Evolutionary conservation across 2,888 invertebrate genomes (phyloP), one percentile per base, ranked within the genome.

Genomic region (Celastrina argiolus): DNA sequence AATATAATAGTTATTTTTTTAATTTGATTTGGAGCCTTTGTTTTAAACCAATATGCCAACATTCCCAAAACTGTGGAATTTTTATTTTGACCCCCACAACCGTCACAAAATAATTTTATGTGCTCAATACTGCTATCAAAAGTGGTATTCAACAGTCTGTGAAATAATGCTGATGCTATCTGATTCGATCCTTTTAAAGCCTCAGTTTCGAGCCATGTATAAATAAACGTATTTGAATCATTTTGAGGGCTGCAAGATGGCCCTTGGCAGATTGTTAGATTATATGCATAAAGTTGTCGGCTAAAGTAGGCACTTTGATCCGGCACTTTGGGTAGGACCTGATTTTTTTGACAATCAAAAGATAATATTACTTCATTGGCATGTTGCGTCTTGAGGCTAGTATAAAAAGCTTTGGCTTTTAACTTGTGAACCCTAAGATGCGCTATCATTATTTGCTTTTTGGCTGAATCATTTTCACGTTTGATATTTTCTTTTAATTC

Each of bases 21-120:
- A n/a, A n/a, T n/a, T 51, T 66, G 56, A 26, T 63, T 36, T 31
- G 66, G 56, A 63, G 66, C 63, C 56, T 66, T 63, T 56, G 36
- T 28, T 63, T 56, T 63, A 18, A 61, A 18, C 36, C 36, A 61
- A 61, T 36, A 36, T 18, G 61, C 16, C 18, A 61, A 22, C 74
- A 75, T 75, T 63, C 72, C 72, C 0, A 74, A n/a, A 69, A n/a
- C n/a, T n/a, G n/a, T n/a, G n/a, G n/a, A n/a, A n/a, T 74, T 75
- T 70, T 75, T 76, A 58, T 74, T 76, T 63, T 74, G 74, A 67
- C 72, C 36, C 36, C 59, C 59, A 59, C 59, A 59, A 59, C 28
- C 28, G 6, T 58, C 28, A 14, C 58, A 58, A 72, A 61, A 63
- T 70, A 71, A 31, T 67, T 22, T 45, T 2, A 45, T 42, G 16